Evolutionary conservation across 2,888 invertebrate species (phyloP), one percentile per base, ranked within the genome.

Genomic region (Dorcus hopei): DNA sequence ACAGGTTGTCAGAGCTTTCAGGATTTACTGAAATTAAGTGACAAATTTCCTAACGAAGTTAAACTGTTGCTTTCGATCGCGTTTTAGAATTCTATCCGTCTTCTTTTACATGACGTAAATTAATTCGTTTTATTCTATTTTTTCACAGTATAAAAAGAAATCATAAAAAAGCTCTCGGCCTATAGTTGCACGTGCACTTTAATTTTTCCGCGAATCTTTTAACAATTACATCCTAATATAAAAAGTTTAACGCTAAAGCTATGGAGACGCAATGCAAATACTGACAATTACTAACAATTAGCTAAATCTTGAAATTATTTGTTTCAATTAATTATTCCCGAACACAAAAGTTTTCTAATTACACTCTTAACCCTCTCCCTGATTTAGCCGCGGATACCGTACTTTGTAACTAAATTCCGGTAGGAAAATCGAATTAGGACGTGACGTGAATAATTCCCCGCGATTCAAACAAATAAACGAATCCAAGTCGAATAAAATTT

Each of bases 351-450:
- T 47, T 47, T 47, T 47, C n/a, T 47, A 47, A 47, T 47, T 47
- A 47, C 47, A 9, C 16, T 26, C 9, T 26, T 23, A 26, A 47
- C 9, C 47, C 11, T 23, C 47, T 33, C 26, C 26, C 26, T 33
- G 26, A 33, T 33, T 33, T 33, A 6, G 26, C 26, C 26, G 26
- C 6, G 7, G 26, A 33, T 33, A 33, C 26, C 47, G 9, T n/a
- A 23, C 26, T 16, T 47, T 47, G 47, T 47, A 47, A 47, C 47
- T 47, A 47, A 47, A 47, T 47, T 47, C 47, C 47, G 47, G 14
- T 47, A 26, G 19, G 23, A 47, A 47, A 47, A 47, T 47, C 47
- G 47, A 47, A 47, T 47, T 47, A 47, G 14, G 23, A 26, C 16
- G 47, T 47, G 47, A 47, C n/a, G 19, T 26, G 47, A 47, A 47